Base-by-base conservation (phyloP, 2,797 vertebrate genomes). In the Varecia variegata region DNA sequence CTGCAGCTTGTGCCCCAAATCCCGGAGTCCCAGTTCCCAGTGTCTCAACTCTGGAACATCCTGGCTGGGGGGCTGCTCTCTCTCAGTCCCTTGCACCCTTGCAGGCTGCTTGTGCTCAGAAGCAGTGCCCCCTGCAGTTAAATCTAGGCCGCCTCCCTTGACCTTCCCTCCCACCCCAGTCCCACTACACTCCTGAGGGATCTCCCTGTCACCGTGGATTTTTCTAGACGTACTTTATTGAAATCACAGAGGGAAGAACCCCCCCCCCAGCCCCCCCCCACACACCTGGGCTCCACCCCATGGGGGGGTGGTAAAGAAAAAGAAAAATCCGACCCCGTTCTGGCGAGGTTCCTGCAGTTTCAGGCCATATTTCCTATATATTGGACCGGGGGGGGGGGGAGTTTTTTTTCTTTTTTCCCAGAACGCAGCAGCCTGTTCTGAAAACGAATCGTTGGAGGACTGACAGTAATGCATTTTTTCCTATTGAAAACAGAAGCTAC, bases 401-500 rank as follows among this genome's bases (percentile, higher is more conserved):
- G 13, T 6, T 8, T 23, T 3, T 38, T 43, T 32, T 84, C 21
- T 27, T 88, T 27, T 13, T 6, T 6, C 10, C 67, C 95, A 93
- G 89, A 97, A 98, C 98, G 95, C 98, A 98, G 98, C 98, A 98
- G 98, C 96, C 97, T 98, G 97, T 97, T 98, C 97, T 96, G 97
- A 98, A 98, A 97, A 98, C 77, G 98, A 98, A 98, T 98, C 98
- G 88, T 98, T 98, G 98, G 98, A 98, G 98, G 99, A 99, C 98
- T 98, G 99, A 98, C 99, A 99, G 98, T 98, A 98, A 97, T 97
- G 98, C 98, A 98, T 99, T 99, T 98, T 98, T 98, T 98, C 98
- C 97, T 96, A 97, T 98, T 99, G 99, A 98, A 99, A 99, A 98
- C 98, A 98, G 98, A 99, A 98, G 99, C 99, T 99, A 98, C 98